Evolutionary conservation across 1,140 invertebrate species (phyloP), one percentile per base, ranked within the genome.

Genomic region (Asobara japonica): DNA sequence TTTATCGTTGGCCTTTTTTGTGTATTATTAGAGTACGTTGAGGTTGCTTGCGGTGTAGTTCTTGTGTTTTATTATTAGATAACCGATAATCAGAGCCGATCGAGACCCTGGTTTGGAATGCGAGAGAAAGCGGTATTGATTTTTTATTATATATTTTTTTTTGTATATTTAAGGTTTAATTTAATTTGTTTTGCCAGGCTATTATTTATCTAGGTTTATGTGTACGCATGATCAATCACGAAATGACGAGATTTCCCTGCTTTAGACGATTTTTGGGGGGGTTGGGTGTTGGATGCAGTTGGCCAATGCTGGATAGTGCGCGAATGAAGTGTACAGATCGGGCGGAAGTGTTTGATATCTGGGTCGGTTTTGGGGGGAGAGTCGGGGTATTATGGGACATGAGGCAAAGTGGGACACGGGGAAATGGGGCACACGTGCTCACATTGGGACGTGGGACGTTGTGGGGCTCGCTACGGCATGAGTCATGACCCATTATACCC

Each of bases 21-120:
- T 80, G 51, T 56, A 56, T 56, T 51, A 16, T 51, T 25, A 56
- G 51, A 56, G 11, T 56, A 25, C 22, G 8, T 56, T 83, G 74
- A 80, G 83, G 80, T 86, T 56, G 84, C 84, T 86, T 87, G 84
- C 81, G 80, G 79, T 87, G 84, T 87, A 85, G 81, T 77, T 79
- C 7, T 27, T 22, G 2, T 56, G 6, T 20, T 78, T 79, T 70
- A 62, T 70, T 30, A 10, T 68, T 68, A 31, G 65, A 68, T 33
- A 25, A 25, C 10, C 1, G 11, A 3, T 29, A 10, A 20, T 27
- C 30, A 30, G 18, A n/a, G 11, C 10, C 3, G 3, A 62, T 27
- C 2, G 25, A 27, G 22, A 27, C 45, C 10, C 7, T 68, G n/a
- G 20, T 51, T 16, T 69, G 48, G 48, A 69, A 30, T 30, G 66